Evolutionary conservation across 2,888 invertebrate genomes (phyloP).

Genomic region (Barypeithes pellucidus): DNA sequence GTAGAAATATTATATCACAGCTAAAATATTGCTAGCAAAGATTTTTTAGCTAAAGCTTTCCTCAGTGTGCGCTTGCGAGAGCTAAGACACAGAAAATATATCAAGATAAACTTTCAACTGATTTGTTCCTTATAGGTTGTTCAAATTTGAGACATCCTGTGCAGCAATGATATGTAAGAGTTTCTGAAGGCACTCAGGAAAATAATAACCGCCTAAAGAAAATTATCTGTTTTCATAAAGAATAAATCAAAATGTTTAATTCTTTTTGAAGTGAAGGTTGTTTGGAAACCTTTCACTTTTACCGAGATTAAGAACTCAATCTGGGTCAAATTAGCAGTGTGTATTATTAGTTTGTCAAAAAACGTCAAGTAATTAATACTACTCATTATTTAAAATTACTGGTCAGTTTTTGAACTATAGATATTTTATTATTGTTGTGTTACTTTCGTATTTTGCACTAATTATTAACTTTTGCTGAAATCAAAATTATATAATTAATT

Average conservation of each 20-base stretch:
- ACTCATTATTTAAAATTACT: conserved; percentile 16
- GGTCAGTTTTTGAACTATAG: background rate
- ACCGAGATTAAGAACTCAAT: conserved; percentile 25
- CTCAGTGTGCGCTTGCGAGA: no score
- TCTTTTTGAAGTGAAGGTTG: conserved; percentile 31
- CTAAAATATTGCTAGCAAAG: no score
- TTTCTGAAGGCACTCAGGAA: background rate
- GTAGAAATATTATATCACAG: no score
- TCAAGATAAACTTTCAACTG: no score
- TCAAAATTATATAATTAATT: no score
- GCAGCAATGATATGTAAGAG: background rate
- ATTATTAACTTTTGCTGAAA: background rate
- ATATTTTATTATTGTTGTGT: background rate
- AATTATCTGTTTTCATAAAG: background rate
- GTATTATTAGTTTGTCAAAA: conserved; percentile 27
- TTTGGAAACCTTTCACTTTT: conserved; percentile 40
- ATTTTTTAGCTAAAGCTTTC: no score
- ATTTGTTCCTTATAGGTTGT: no score
- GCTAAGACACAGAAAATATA: no score
- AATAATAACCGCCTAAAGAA: background rate
- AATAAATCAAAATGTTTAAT: conserved; percentile 13
- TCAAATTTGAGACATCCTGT: background rate
- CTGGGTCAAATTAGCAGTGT: conserved; percentile 28
- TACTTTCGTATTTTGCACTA: background rate
- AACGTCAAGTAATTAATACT: background rate